Percentiles rank a stretch among this genome's conserved stretches.
Evolutionary conservation across 2,888 invertebrate genomes (phyloP).

Genomic region (Pheosia tremula): DNA sequence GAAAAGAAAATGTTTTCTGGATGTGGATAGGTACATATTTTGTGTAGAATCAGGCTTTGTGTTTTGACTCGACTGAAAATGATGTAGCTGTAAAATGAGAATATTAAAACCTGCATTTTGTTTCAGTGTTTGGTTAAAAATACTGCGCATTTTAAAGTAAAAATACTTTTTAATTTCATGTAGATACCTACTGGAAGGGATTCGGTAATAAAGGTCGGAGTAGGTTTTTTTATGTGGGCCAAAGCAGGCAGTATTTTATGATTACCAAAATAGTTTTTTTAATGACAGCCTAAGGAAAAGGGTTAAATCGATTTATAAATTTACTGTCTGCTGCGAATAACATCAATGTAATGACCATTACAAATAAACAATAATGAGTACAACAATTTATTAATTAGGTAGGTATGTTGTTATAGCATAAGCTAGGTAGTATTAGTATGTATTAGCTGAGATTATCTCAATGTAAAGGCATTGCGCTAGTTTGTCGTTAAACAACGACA

Average conservation of each 20-base stretch:
- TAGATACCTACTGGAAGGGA: background rate
- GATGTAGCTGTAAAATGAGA: background rate
- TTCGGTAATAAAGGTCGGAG: too few species aligned
- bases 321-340: too few species aligned
- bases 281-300: too few species aligned
- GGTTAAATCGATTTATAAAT: too few species aligned
- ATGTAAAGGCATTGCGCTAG: constrained; percentile 6
- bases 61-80: background rate
- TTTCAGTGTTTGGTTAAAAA: too few species aligned
- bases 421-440: background rate
- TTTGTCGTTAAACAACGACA: constrained; percentile 11
- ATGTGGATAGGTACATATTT: background rate
- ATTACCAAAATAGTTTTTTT: too few species aligned
- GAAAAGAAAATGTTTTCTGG: background rate
- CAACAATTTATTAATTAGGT: background rate
- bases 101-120: background rate
- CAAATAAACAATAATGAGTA: too few species aligned
- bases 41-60: background rate
- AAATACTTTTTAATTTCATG: background rate
- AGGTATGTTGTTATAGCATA: background rate
- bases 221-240: too few species aligned
- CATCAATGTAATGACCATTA: too few species aligned
- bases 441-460: constrained; percentile 5
- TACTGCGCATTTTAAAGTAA: too few species aligned
- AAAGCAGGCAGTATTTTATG: too few species aligned